These are phyloP conservation scores for Candoia aspera DNA, from an alignment of 2,113 vertebrate genomes.

Conservation along the genomic window DNA sequence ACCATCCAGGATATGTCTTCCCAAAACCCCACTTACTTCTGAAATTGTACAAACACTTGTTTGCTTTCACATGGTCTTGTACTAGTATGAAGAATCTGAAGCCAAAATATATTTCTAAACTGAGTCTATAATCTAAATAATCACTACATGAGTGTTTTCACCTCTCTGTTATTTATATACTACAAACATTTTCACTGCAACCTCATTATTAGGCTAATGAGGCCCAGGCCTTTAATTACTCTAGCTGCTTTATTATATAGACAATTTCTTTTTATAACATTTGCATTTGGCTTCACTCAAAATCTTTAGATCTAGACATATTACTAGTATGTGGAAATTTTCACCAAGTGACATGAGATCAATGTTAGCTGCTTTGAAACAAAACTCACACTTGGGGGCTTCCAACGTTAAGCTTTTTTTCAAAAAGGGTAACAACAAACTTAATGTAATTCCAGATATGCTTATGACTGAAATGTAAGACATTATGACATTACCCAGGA, in stretches of 20 bases:
- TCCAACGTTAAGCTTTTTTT: background rate
- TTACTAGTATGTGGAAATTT: background rate
- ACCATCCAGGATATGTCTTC: background rate
- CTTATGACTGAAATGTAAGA: background rate
- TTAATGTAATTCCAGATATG: background rate
- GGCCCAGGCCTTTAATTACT: background rate
- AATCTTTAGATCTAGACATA: background rate
- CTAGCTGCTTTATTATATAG: background rate
- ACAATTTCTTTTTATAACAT: background rate
- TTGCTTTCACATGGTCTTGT: background rate
- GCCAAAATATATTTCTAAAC: background rate
- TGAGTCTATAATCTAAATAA: background rate
- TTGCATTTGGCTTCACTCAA: background rate
- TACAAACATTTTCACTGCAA: background rate
- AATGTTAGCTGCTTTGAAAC: background rate
- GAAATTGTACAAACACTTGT: background rate
- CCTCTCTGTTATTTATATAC: slow-evolving; percentile 4
- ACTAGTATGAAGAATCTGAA: background rate
- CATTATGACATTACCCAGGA: background rate
- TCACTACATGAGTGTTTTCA: background rate
- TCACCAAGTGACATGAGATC: background rate
- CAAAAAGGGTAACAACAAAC: background rate
- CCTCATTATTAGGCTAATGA: slow-evolving; percentile 13
- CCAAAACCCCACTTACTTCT: background rate
- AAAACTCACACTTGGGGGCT: background rate